These are phyloP conservation scores for Aricia agestis DNA, from an alignment of 1,140 invertebrate genomes.

Conservation along the genomic window DNA sequence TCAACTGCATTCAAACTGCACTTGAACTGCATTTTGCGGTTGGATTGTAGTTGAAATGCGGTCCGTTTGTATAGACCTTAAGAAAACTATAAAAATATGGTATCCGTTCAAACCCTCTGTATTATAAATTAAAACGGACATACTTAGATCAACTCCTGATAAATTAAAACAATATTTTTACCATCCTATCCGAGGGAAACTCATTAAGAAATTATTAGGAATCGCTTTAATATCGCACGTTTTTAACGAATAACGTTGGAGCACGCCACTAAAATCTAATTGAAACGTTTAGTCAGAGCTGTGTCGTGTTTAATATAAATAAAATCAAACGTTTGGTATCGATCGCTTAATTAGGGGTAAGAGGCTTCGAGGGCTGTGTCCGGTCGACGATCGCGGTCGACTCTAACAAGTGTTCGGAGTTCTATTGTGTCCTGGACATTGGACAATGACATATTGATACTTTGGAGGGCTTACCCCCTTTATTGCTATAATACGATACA, in stretches of 20 bases:
- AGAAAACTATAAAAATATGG: too few species aligned
- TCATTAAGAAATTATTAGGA: slow-evolving; percentile 2
- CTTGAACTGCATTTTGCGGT: too few species aligned
- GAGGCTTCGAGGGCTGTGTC: slow-evolving; percentile 24
- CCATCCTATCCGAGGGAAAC: background rate
- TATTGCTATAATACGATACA: too few species aligned
- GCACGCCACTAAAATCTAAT: slow-evolving; percentile 5
- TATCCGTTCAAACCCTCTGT: too few species aligned
- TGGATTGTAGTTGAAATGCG: too few species aligned
- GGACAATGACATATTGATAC: too few species aligned
- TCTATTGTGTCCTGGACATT: slow-evolving; percentile 4
- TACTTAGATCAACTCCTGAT: too few species aligned
- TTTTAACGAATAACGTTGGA: background rate
- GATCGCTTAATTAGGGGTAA: slow-evolving; percentile 21
- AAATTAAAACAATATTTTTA: background rate
- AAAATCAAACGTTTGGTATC: slow-evolving; percentile 14
- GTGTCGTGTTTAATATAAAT: slow-evolving; percentile 4
- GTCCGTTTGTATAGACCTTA: too few species aligned
- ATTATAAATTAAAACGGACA: too few species aligned
- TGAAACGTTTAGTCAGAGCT: background rate
- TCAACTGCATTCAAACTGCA: too few species aligned
- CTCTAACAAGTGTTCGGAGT: slow-evolving; percentile 41
- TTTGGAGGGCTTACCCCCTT: too few species aligned
- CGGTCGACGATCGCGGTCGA: slow-evolving; percentile 17
- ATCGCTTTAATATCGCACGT: background rate